Evolutionary conservation across 2,888 invertebrate genomes (phyloP).

Genomic region (Octodonta nipae): DNA sequence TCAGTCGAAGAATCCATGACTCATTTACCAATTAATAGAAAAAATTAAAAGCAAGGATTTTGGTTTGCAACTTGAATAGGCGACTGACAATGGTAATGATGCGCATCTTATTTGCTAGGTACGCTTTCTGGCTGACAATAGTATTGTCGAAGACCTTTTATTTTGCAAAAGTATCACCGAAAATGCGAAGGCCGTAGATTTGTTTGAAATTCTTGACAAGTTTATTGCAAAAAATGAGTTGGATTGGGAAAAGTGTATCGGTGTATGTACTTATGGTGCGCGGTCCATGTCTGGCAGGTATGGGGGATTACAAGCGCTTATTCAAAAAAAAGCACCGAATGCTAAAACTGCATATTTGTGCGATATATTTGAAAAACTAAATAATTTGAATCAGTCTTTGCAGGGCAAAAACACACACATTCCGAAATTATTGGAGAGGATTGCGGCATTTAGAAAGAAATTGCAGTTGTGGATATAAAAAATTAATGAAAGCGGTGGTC

Average conservation of each 20-base stretch:
- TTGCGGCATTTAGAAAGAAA: no score
- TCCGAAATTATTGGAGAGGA: not conserved
- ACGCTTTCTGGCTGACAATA: not conserved
- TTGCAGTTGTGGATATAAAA: no score
- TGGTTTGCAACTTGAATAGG: slow-evolving; percentile 8
- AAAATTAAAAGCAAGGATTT: slow-evolving; percentile 7
- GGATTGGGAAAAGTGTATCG: slow-evolving; percentile 9
- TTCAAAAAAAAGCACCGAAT: no score
- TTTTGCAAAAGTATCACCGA: slow-evolving; percentile 9
- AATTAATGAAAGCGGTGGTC: no score
- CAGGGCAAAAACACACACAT: slow-evolving; percentile 5
- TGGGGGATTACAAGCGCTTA: slow-evolving; percentile 9
- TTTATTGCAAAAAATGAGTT: slow-evolving; percentile 12
- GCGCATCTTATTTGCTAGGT: slow-evolving; percentile 5
- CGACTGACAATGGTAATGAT: slow-evolving; percentile 8
- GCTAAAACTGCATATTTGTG: slow-evolving; percentile 6
- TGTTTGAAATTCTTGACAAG: slow-evolving; percentile 14
- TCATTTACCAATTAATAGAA: slow-evolving; percentile 10
- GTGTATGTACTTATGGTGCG: slow-evolving; percentile 6
- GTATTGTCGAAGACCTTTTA: slow-evolving; percentile 4
- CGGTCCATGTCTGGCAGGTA: slow-evolving; percentile 4
- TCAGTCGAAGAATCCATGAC: slow-evolving; percentile 13
- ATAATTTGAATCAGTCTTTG: slow-evolving; percentile 2
- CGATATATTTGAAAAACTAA: slow-evolving; percentile 6
- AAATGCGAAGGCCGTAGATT: slow-evolving; percentile 7